Base-by-base conservation (phyloP, 2,888 invertebrate species). In the Tyria jacobaeae region DNA sequence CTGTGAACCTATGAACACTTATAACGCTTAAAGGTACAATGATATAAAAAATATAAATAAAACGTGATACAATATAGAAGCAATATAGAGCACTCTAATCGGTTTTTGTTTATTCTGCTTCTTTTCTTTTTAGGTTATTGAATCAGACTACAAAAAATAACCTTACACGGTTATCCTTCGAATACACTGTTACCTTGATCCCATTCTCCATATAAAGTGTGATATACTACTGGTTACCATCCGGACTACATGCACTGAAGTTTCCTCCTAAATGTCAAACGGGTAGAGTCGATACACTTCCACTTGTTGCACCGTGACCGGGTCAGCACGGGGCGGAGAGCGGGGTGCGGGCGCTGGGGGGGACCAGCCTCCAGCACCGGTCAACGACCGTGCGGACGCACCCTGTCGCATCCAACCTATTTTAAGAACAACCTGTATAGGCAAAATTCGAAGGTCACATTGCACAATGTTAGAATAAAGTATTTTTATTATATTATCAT, bases 281-380 rank as follows among this genome's bases (percentile, higher is more conserved):
- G 87, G 80, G 72, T 85, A 87, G 69, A 83, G 89, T 91, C 90
- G 89, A 91, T 92, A 91, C 74, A 80, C 79, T 71, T 77, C 76
- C 84, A 92, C 92, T 92, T 92, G 93, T 93, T 93, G 92, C 91
- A 83, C 72, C 78, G 82, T 89, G 88, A 89, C 89, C 91, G 79
- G 93, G 90, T 91, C 90, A 89, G 73, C 63, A 86, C 78, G 88
- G 85, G 78, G 83, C 70, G 59, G 76, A 76, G 79, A 67, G 70
- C 70, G 71, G 54, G 50, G 56, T 71, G 75, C 69, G 80, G 77
- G 76, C 68, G 68, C 71, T 72, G 78, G 64, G 72, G 71, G 61
- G 68, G 71, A 57, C 69, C 78, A 75, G 62, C 67, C 64, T 56
- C 66, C 71, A 68, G 71, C 82, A 81, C 63, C 84, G 89, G 88